Conservation (phyloP, 2,113 vertebrate species). For the Corythornis madagascariensis region DNA sequence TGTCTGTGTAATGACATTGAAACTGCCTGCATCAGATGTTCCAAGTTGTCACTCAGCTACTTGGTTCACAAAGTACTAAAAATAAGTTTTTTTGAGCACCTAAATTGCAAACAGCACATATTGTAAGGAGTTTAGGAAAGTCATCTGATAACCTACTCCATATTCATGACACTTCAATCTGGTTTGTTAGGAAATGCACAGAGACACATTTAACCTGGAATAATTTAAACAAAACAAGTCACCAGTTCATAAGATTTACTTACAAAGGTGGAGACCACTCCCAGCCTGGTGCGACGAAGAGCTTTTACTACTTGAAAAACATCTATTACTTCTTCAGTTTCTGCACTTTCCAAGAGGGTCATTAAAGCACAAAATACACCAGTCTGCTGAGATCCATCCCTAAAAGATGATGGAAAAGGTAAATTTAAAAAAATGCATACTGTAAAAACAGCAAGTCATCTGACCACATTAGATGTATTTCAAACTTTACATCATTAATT, state of each 20-base stretch:
- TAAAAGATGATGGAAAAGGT: conserved; percentile 49
- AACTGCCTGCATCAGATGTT: neutral
- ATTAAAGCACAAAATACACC: conserved; percentile 91
- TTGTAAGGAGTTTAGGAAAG: neutral
- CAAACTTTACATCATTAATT: neutral
- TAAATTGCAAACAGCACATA: rapidly evolving
- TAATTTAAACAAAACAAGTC: neutral
- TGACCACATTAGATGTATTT: neutral
- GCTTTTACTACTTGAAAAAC: conserved; percentile 91
- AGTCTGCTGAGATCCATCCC: conserved; percentile 87
- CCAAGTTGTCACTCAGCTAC: neutral
- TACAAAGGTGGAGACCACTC: conserved; percentile 83
- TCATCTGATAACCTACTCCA: neutral
- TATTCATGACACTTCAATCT: rapidly evolving
- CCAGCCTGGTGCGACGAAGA: conserved; percentile 84
- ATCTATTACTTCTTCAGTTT: conserved; percentile 88
- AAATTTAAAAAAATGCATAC: neutral
- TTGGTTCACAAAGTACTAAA: neutral
- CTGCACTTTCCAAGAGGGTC: conserved; percentile 89
- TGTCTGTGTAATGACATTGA: neutral
- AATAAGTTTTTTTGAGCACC: neutral
- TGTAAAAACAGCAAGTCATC: neutral
- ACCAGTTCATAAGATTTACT: conserved; percentile 39
- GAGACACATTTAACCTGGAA: neutral
- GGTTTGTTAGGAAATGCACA: neutral